Base-by-base conservation (phyloP, 2,888 invertebrate genomes). In the Megaustenia siamemsis region DNA sequence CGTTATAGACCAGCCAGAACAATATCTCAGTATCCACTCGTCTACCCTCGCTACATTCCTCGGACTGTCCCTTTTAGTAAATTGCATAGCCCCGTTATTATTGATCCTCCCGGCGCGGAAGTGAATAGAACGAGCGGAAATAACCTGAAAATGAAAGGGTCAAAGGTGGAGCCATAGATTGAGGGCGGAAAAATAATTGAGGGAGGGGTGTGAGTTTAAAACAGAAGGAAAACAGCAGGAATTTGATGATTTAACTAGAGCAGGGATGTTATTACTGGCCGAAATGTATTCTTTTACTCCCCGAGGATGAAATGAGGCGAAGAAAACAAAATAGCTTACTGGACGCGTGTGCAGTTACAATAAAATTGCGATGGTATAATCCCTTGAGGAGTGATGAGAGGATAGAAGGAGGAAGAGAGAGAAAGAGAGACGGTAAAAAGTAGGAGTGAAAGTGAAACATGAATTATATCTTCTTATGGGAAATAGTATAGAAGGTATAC, bases 141-240 rank as follows among this genome's bases (percentile, higher is more conserved):
- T 38, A 60, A n/a, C 77, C 12, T n/a, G 60, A 77, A 76, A 77
- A 77, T 77, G 38, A 77, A 60, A 60, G 38, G 77, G 77, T 77
- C 77, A 35, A 60, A 56, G 60, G 77, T 60, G 60, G n/a, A 56
- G 18, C 77, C n/a, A 21, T 32, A 49, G 49, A 53, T 49, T 75
- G 49, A 35, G 35, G 53, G 32, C 18, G 35, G 53, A 35, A 32
- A 53, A 32, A 5, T 49, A 53, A 1, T 4, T 35, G 38, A n/a
- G 6, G 28, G n/a, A 40, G 24, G 60, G 40, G 40, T n/a, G 53
- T 45, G 18, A 63, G 3, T 28, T 71, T 71, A 35, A 71, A 35
- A 66, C 35, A 66, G 3, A 66, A 35, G 18, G 66, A 32, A 38
- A 28, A 32, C 10, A 6, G 63, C n/a, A n/a, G n/a, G n/a, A n/a